Evolutionary conservation across 1,140 invertebrate genomes (phyloP).

Genomic region (Drosophila nebulosa): DNA sequence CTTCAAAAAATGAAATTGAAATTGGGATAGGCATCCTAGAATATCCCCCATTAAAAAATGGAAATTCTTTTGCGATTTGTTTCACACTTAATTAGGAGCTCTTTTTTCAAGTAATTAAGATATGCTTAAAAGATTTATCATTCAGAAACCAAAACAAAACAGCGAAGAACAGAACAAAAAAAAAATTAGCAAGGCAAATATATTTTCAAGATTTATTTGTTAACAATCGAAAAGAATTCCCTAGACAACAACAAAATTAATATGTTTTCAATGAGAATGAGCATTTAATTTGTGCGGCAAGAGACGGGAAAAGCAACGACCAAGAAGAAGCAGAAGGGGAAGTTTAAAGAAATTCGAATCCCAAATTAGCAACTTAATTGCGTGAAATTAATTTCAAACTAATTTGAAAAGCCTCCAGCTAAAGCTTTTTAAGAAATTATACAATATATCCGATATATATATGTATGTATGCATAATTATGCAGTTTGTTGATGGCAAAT

Average conservation of each 20-base stretch:
- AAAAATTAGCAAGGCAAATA: conserved; percentile 62
- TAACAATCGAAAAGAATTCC: conserved; percentile 24
- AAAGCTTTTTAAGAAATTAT: conserved; percentile 26
- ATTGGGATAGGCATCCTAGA: too few species aligned
- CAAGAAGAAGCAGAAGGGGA: neutral
- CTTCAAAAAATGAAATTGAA: too few species aligned
- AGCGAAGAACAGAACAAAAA: neutral
- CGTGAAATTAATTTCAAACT: conserved; percentile 68
- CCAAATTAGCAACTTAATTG: conserved; percentile 63
- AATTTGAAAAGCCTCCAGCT: conserved; percentile 43
- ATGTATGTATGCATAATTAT: conserved; percentile 44
- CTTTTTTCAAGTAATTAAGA: conserved; percentile 45
- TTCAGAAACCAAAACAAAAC: neutral
- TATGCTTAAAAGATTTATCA: conserved; percentile 29
- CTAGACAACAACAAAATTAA: conserved; percentile 24
- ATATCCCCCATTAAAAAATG: neutral
- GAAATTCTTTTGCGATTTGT: neutral
- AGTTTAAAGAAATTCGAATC: conserved; percentile 51
- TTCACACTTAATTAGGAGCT: neutral
- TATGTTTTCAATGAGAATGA: conserved; percentile 61
- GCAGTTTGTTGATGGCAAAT: conserved; percentile 25
- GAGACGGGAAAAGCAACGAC: neutral
- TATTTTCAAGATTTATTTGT: conserved; percentile 18
- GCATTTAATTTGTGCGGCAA: conserved; percentile 46
- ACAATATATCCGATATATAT: neutral